phyloP scores from a whole-genome alignment of 2,797 vertebrate species.

The Cichlasoma orientale region DNA sequence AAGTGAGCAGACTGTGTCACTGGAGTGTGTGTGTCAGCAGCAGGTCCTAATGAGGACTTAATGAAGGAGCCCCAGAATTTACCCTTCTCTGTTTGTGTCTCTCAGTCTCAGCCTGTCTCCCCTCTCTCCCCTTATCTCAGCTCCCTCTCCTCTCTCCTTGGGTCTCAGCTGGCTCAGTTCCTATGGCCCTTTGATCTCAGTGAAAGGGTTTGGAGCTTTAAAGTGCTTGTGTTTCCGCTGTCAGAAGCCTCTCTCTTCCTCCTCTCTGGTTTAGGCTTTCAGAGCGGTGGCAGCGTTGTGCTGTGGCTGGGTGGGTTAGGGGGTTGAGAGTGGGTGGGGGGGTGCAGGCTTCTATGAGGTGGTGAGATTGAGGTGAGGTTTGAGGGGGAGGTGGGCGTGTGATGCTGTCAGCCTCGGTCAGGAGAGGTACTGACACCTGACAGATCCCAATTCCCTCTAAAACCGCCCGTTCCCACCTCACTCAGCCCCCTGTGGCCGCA shows the following conservation, averaged over 20 bases:
- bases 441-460: slow-evolving; percentile 41
- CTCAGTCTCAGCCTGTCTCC: slow-evolving; percentile 31
- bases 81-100: slow-evolving; percentile 42
- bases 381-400: slow-evolving; percentile 26
- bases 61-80: slow-evolving; percentile 39
- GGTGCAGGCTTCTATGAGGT: slow-evolving; percentile 48
- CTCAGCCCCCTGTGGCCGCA: slow-evolving; percentile 46
- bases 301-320: slow-evolving; percentile 57
- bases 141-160: slow-evolving; percentile 59
- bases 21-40: slow-evolving; percentile 17
- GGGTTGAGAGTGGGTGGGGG: slow-evolving; percentile 2
- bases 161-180: slow-evolving; percentile 73
- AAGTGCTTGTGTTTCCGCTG: slow-evolving; percentile 82
- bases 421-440: slow-evolving; percentile 53
- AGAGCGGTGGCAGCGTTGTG: slow-evolving; percentile 65
- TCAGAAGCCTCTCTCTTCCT: slow-evolving; percentile 73
- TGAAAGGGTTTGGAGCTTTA: slow-evolving; percentile 82
- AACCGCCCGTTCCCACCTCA: slow-evolving; percentile 33
- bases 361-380: slow-evolving; percentile 54
- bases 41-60: slow-evolving; percentile 45
- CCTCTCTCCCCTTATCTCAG: slow-evolving; percentile 52
- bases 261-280: slow-evolving; percentile 71
- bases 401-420: slow-evolving; percentile 59
- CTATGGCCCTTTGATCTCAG: slow-evolving; percentile 79
- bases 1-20: background rate